phyloP scores from a whole-genome alignment of 2,113 vertebrate species.

The Chelonoidis abingdonii region DNA sequence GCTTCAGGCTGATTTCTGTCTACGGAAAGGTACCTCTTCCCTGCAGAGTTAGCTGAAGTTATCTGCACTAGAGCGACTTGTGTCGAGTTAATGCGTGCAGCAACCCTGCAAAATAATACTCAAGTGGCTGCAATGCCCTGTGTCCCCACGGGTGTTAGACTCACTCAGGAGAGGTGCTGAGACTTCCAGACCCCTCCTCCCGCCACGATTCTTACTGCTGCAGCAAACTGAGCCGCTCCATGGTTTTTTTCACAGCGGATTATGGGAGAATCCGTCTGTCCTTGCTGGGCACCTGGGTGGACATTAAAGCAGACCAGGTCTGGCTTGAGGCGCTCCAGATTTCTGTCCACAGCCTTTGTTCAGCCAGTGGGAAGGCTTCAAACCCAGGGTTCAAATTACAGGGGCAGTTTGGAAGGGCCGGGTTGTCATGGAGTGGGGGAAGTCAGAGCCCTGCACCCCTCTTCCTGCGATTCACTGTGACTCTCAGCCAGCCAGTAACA shows the following conservation, averaged over 20 bases:
- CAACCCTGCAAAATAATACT: neutral
- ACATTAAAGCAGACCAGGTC: neutral
- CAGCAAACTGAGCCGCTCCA: accelerated
- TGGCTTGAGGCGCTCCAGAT: too few relatives aligned
- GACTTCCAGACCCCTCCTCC: neutral
- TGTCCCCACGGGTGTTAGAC: neutral
- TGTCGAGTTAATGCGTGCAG: neutral
- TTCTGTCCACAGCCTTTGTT: too few relatives aligned
- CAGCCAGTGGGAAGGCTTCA: too few relatives aligned
- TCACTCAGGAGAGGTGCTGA: neutral
- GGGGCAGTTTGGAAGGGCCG: too few relatives aligned
- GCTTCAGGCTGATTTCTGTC: neutral
- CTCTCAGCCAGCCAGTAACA: too few relatives aligned
- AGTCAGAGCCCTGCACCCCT: too few relatives aligned
- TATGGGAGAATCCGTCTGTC: neutral
- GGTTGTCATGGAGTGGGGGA: too few relatives aligned
- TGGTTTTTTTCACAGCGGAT: neutral
- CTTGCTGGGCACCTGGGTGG: neutral
- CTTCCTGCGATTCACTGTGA: too few relatives aligned
- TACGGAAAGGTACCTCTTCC: neutral
- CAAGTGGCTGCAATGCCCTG: neutral
- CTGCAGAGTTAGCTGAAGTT: too few relatives aligned
- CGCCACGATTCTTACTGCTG: too few relatives aligned
- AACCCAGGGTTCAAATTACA: too few relatives aligned
- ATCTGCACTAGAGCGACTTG: too few relatives aligned